Conservation (phyloP, 2,888 invertebrate species). For the Morpho helenor region DNA sequence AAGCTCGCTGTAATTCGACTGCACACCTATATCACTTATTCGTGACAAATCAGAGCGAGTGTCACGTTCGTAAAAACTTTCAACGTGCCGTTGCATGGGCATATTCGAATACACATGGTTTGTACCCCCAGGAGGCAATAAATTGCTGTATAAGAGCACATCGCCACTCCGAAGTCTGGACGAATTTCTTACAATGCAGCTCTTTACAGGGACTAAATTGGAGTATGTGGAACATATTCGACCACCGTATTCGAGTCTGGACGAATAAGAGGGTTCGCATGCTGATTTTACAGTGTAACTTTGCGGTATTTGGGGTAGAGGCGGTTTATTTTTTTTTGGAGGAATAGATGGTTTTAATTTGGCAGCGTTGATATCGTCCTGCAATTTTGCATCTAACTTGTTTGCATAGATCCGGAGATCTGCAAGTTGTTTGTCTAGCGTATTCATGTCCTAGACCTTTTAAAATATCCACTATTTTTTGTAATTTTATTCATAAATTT, state of each 20-base stretch:
- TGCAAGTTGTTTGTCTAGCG: conserved; percentile 68
- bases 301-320: conserved; percentile 84
- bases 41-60: conserved; percentile 68
- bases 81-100: conserved; percentile 70
- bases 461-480: too few species aligned
- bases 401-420: conserved; percentile 72
- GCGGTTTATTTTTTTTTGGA: conserved; percentile 70
- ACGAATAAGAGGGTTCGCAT: conserved; percentile 88
- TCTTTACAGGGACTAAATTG: conserved; percentile 73
- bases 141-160: conserved; percentile 67
- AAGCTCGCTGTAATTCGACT: conserved; percentile 82
- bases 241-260: conserved; percentile 80
- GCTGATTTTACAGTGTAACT: conserved; percentile 86
- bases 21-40: conserved; percentile 71
- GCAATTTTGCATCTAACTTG: conserved; percentile 69
- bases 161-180: conserved; percentile 63
- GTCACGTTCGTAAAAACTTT: conserved; percentile 71
- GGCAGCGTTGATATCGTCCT: conserved; percentile 71
- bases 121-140: conserved; percentile 70
- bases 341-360: conserved; percentile 71
- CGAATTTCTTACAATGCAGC: conserved; percentile 69
- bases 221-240: conserved; percentile 72
- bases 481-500: conserved; percentile 20
- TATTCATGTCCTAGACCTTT: conserved; percentile 47
- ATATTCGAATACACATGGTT: conserved; percentile 73